phyloP scores from a whole-genome alignment of 2,888 invertebrate species.

The Omphaloscelis lunosa region DNA sequence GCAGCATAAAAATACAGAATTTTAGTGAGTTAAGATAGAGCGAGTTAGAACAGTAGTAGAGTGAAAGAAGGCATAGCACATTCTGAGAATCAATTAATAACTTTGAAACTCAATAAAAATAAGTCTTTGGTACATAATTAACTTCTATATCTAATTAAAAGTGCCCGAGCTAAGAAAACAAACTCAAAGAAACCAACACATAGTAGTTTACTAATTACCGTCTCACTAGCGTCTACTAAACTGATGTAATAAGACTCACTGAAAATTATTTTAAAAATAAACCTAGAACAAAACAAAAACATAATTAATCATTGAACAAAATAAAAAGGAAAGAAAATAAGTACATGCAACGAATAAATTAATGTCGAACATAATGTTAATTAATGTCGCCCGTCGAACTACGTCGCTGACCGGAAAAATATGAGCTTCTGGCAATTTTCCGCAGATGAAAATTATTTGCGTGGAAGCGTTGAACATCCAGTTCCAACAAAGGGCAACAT shows the following conservation, averaged over 20 bases:
- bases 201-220: conserved; percentile 31
- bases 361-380: conserved; percentile 26
- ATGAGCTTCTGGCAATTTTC: conserved; percentile 29
- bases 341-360: conserved; percentile 23
- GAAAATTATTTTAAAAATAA: conserved; percentile 82
- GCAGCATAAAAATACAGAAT: conserved; percentile 56
- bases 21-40: conserved; percentile 6
- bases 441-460: conserved; percentile 26
- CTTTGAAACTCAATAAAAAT: conserved; percentile 18
- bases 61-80: conserved; percentile 16
- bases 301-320: conserved; percentile 55
- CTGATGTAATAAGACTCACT: conserved; percentile 41
- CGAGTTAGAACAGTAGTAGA: background rate
- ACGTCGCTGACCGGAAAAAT: conserved; percentile 13
- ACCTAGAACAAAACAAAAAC: conserved; percentile 86
- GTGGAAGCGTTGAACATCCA: conserved; percentile 5
- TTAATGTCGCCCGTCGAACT: conserved; percentile 31
- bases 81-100: conserved; percentile 12
- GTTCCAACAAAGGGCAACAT: conserved; percentile 10
- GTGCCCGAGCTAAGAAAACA: conserved; percentile 33
- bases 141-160: conserved; percentile 36
- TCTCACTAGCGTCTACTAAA: conserved; percentile 48
- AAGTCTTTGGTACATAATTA: conserved; percentile 21
- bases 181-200: conserved; percentile 32
- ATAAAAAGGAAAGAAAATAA: conserved; percentile 21